Base-by-base conservation (phyloP, 92 coral and sea anemone species). In the Umimayanthus chanpuru region DNA sequence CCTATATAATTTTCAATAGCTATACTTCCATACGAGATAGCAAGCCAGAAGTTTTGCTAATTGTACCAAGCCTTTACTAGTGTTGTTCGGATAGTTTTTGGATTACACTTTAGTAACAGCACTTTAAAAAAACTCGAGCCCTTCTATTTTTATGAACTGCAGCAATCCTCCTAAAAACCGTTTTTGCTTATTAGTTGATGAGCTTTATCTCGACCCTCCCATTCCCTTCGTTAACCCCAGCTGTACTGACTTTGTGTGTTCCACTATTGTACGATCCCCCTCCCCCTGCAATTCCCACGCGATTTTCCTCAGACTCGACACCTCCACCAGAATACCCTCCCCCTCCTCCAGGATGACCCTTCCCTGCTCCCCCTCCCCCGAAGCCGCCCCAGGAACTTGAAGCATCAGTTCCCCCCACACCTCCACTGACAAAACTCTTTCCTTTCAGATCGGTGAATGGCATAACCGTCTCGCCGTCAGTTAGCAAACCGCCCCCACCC, bases 241-340 rank as follows among this genome's bases (percentile, higher is more conserved):
- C 89, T 61, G 40, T 61, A 68, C 92, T 94, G 36, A 81, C 91
- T 39, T 86, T 91, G 20, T 77, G 77, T 6, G 50, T 86, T 4
- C 96, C 98, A 8, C 81, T 47, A 76, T 94, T 94, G 49, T 71
- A 91, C 53, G 98, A 94, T 0, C 96, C 98, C 64, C 98, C 98
- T 30, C 96, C 98, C 47, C 98, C 98, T 4, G 96, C 98, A 39
- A 80, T 77, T 10, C 91, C 87, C 40, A 49, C 84, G 5, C 26
- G 28, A 30, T 87, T 29, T 2, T 78, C 91, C 38, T 89, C 89
- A 40, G 88, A 80, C 53, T 88, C 90, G 2, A 92, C 91, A 10
- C 98, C 98, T 71, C 96, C 98, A 21, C 98, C 98, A 7, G 96
- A 93, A 79, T 91, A 94, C 74, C 98, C 98, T 76, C 96, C 97